Conservation (phyloP, 2,797 vertebrate genomes). For the Eurystomus glaucurus region DNA sequence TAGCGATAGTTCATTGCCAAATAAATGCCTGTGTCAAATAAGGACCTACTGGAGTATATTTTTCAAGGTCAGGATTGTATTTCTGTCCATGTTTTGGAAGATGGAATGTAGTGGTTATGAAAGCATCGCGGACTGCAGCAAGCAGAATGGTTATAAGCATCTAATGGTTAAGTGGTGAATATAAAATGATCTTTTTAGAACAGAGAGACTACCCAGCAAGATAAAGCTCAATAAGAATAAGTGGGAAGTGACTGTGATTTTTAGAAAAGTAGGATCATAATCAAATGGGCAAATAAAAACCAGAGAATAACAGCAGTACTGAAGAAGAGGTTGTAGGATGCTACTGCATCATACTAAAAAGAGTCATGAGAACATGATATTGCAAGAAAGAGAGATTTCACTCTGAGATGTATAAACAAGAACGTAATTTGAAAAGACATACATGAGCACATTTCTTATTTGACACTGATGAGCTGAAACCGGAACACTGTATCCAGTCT, state of each 20-base stretch:
- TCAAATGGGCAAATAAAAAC: background rate
- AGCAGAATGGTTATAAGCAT: background rate
- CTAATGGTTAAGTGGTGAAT: background rate
- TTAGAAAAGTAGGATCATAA: background rate
- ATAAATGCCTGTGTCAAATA: background rate
- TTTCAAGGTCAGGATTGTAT: background rate
- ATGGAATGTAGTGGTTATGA: background rate
- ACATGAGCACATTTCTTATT: background rate
- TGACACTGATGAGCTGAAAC: background rate
- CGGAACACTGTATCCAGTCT: background rate
- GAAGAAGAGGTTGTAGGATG: background rate
- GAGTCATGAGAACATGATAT: background rate
- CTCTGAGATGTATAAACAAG: background rate
- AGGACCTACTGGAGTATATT: background rate
- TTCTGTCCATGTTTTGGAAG: background rate
- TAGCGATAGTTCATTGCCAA: background rate
- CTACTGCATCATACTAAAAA: background rate
- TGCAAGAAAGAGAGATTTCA: background rate
- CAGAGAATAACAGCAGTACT: background rate
- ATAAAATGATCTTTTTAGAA: background rate
- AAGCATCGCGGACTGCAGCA: background rate
- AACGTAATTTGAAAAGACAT: background rate
- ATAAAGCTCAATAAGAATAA: background rate
- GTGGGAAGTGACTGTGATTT: background rate
- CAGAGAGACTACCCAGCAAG: background rate